Evolutionary conservation across 2,888 invertebrate genomes (phyloP), one percentile per base, ranked within the genome.

Genomic region (Nectonema munidae): DNA sequence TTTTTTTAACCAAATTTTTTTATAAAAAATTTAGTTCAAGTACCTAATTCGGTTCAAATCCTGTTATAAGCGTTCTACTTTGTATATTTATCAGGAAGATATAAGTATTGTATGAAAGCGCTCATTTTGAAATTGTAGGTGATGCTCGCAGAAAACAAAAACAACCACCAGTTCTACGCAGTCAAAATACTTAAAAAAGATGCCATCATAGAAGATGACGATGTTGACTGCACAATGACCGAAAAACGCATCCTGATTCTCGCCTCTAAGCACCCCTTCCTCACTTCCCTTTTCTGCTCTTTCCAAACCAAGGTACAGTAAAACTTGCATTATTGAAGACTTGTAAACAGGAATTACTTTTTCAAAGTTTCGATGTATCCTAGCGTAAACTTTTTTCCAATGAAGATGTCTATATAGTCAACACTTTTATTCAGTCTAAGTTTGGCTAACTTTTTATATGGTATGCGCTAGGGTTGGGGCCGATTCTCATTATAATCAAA

Each of bases 161-260:
- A 71, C 45, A 68, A 72, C 14, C 83, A 83, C 42, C 83, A 89
- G 61, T 61, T 66, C 4, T 66, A 61, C 50, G 65, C 65, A 39
- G 58, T 65, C 30, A 65, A 65, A 54, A 64, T 83, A 47, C 63
- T 89, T 51, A 83, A 83, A 63, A 95, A 89, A 59, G 81, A 83
- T 61, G 77, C 77, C 29, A 89, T 89, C 46, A 71, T 86, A 50
- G 83, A 86, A 61, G 86, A 89, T 57, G 89, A 95, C 56, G 89
- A 89, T 61, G 86, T 89, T 41, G 89, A 89, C 58, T 89, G 86
- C 59, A 89, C 86, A 40, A 79, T 89, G 70, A 83, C 83, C 43
- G 89, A 89, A 60, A 83, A 86, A 54, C 66, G 86, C 51, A 86
- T 89, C 54, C 64, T 89, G 49, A 76, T 79, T 38, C 63, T 89